These are phyloP conservation scores for Mionectes macconnelli DNA, from an alignment of 2,113 vertebrate species.

Conservation along the genomic window DNA sequence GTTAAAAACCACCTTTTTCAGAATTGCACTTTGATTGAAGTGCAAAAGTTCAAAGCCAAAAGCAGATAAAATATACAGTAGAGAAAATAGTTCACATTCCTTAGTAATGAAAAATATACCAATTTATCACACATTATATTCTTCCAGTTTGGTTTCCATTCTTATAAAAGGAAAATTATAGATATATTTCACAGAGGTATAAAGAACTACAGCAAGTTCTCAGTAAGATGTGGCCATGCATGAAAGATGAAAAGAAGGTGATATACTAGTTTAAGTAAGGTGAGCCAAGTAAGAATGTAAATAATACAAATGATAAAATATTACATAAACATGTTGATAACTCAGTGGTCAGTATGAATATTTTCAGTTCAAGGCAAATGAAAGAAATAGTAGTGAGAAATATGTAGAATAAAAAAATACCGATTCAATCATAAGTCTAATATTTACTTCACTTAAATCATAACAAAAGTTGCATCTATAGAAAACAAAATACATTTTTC, in stretches of 20 bases:
- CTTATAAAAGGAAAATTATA: slow-evolving; percentile 49
- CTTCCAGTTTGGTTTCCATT: slow-evolving; percentile 51
- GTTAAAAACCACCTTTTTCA: slow-evolving; percentile 54
- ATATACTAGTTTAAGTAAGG: neutral
- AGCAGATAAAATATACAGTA: slow-evolving; percentile 55
- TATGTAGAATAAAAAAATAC: neutral
- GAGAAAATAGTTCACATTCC: slow-evolving; percentile 47
- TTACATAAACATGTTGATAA: neutral
- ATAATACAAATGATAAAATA: neutral
- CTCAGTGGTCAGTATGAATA: neutral
- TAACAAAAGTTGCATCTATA: neutral
- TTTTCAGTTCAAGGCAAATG: neutral
- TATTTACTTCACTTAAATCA: neutral
- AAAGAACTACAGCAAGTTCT: slow-evolving; percentile 23
- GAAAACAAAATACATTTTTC: neutral
- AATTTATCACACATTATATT: slow-evolving; percentile 59
- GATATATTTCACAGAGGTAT: slow-evolving; percentile 22
- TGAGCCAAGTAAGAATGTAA: neutral
- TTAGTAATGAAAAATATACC: slow-evolving; percentile 64
- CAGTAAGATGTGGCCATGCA: neutral
- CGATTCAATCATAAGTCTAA: neutral
- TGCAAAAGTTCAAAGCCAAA: slow-evolving; percentile 64
- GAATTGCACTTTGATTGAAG: slow-evolving; percentile 69
- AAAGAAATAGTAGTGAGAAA: neutral
- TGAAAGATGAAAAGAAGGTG: neutral